These are phyloP conservation scores for Atopsyche davidsoni DNA, from an alignment of 1,140 invertebrate species.

Conservation along the genomic window DNA sequence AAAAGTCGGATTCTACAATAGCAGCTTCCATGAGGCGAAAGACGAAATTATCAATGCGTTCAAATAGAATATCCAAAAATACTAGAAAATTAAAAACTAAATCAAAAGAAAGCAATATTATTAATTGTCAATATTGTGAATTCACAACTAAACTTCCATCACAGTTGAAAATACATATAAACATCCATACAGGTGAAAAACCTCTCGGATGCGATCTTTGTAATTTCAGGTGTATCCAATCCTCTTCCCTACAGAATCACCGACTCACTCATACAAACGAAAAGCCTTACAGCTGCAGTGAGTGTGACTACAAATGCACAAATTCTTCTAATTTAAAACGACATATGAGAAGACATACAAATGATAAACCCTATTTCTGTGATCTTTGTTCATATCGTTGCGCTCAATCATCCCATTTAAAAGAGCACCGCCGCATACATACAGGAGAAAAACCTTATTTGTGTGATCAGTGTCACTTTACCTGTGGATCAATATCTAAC, in stretches of 20 bases:
- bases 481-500: constrained; percentile 13
- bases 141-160: constrained; percentile 24
- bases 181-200: constrained; percentile 24
- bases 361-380: constrained; percentile 23
- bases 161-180: constrained; percentile 20
- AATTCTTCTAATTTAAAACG: constrained; percentile 25
- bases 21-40: not conserved
- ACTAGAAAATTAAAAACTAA: not conserved
- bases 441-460: constrained; percentile 23
- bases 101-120: constrained; percentile 6
- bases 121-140: constrained; percentile 17
- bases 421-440: constrained; percentile 21
- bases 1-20: not conserved
- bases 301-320: constrained; percentile 24
- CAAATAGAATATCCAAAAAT: constrained; percentile 5
- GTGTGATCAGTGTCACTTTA: constrained; percentile 26
- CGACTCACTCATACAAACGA: constrained; percentile 16
- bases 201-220: constrained; percentile 20
- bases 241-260: constrained; percentile 17
- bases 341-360: constrained; percentile 18
- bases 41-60: not conserved
- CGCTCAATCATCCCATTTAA: constrained; percentile 18
- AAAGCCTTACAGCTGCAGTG: constrained; percentile 17
- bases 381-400: constrained; percentile 22
- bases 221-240: constrained; percentile 18